phyloP scores from a whole-genome alignment of 2,113 vertebrate species.

The Hylia prasina region DNA sequence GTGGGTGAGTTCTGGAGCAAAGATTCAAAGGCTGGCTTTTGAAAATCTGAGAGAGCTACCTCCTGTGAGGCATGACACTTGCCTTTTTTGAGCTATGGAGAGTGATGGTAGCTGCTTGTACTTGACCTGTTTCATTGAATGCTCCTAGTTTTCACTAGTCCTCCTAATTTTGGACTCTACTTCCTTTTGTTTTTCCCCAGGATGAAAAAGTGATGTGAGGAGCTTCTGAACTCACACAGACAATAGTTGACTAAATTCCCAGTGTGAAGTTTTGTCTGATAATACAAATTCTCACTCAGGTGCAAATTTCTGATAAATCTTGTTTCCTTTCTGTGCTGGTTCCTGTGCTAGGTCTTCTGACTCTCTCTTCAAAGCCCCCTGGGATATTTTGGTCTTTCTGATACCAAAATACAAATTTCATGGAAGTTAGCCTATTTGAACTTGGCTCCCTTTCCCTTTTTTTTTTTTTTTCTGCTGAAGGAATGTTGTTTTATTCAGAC shows the following conservation, averaged over 20 bases:
- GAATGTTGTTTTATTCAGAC: not conserved
- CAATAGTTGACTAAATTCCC: not conserved
- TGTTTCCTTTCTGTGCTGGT: not conserved
- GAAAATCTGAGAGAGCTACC: not conserved
- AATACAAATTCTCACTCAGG: not conserved
- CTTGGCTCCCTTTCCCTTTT: not conserved
- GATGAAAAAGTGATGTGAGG: not conserved
- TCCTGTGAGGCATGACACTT: not conserved
- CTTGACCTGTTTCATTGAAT: not conserved
- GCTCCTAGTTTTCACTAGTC: not conserved
- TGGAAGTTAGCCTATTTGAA: not conserved
- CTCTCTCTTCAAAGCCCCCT: not conserved
- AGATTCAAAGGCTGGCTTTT: not conserved
- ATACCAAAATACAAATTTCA: not conserved
- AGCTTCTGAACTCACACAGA: not conserved
- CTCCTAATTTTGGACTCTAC: not conserved
- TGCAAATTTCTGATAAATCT: not conserved
- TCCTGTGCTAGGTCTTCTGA: not conserved
- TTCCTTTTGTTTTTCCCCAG: not conserved
- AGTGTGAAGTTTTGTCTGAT: not conserved
- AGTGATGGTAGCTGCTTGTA: not conserved
- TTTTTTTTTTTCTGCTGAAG: not conserved
- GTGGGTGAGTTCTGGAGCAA: not conserved
- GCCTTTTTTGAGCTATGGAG: not conserved
- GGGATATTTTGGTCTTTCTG: not conserved